A percentile compares a stretch with the other conserved stretches of the same genome.
Evolutionary conservation across 1,140 invertebrate species (phyloP).

Genomic region (Lepidurus arcticus): DNA sequence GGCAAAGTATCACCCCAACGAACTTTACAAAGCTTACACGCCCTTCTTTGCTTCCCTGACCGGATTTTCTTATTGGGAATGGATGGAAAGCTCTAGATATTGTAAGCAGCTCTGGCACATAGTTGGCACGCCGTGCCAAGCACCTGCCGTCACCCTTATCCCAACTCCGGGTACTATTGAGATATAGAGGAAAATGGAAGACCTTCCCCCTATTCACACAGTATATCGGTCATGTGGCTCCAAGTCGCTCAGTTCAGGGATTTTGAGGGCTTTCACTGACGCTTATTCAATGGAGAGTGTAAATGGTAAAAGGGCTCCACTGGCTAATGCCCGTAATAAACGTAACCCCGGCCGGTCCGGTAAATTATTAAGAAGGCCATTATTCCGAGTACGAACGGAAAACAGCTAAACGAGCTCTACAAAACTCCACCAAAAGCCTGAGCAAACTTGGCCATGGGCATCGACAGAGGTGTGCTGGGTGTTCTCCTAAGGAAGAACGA

Average conservation of each 20-base stretch:
- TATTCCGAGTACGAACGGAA: neutral
- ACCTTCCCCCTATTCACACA: neutral
- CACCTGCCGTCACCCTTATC: constrained; percentile 16
- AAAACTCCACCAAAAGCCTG: neutral
- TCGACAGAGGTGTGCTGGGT: neutral
- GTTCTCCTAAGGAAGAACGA: neutral
- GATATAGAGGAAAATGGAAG: neutral
- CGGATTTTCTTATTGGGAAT: neutral
- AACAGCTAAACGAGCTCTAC: neutral
- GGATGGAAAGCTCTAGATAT: neutral
- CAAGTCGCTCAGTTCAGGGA: neutral
- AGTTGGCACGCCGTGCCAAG: constrained; percentile 10
- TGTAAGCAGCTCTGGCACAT: neutral
- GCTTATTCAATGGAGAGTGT: neutral
- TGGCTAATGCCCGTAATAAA: neutral
- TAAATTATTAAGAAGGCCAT: neutral
- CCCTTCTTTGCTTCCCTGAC: neutral
- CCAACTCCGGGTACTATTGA: neutral
- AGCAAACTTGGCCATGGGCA: neutral
- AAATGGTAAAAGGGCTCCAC: neutral
- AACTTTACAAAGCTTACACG: neutral
- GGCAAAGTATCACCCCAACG: neutral
- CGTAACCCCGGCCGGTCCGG: neutral
- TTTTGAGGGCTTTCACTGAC: neutral
- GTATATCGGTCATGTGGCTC: neutral